These are phyloP conservation scores for Agrochola lychnidis DNA, from an alignment of 2,888 invertebrate genomes.

Conservation along the genomic window DNA sequence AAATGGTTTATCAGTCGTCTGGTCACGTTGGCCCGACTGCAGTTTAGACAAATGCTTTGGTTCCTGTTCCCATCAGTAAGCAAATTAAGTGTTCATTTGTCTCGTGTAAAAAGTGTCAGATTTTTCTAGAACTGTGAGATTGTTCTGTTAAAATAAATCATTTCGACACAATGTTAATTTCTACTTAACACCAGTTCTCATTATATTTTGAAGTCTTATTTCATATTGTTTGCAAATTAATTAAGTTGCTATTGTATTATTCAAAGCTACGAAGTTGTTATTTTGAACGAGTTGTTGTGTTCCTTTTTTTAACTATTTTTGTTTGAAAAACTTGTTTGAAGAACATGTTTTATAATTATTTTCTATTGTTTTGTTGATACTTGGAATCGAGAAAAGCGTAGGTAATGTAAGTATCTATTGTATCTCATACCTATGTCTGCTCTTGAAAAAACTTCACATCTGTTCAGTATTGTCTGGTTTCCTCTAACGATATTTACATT, in stretches of 20 bases:
- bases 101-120: background rate
- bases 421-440: conserved; percentile 8
- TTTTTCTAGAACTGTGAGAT: conserved; percentile 29
- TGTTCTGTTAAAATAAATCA: conserved; percentile 26
- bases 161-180: conserved; percentile 36
- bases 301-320: background rate
- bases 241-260: conserved; percentile 29
- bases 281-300: conserved; percentile 9
- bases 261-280: background rate
- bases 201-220: conserved; percentile 43
- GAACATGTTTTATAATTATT: background rate
- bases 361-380: background rate
- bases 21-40: conserved; percentile 45
- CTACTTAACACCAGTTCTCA: conserved; percentile 26
- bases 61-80: conserved; percentile 42
- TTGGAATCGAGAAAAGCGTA: background rate
- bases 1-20: conserved; percentile 24
- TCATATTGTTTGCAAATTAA: conserved; percentile 56
- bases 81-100: conserved; percentile 24
- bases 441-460: conserved; percentile 65
- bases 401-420: background rate
- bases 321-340: conserved; percentile 15
- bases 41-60: conserved; percentile 38
- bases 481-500: conserved; percentile 25
- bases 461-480: conserved; percentile 59